Percentiles rank a stretch among this genome's conserved stretches.
Conservation (phyloP, 1,140 invertebrate species). For the Drosophila ficusphila region DNA sequence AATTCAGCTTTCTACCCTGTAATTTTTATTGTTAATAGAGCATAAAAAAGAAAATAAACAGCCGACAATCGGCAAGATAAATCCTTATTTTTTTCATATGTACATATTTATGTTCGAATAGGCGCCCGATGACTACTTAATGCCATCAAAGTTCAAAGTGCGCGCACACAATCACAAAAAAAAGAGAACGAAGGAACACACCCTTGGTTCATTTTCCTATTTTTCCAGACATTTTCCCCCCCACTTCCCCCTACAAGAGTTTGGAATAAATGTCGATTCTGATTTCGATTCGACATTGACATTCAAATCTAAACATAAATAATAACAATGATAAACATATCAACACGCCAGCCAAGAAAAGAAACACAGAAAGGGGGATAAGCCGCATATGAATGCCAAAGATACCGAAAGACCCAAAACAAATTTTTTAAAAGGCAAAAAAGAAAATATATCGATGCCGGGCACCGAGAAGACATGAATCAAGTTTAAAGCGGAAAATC, state of each 20-base stretch:
- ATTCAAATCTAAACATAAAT: constrained; percentile 82
- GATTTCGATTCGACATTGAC: constrained; percentile 68
- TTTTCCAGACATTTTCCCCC: background rate
- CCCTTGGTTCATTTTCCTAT: background rate
- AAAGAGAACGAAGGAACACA: constrained; percentile 39
- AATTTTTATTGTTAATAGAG: constrained; percentile 6
- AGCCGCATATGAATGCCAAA: constrained; percentile 40
- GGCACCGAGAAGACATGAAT: constrained; percentile 29
- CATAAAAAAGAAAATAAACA: constrained; percentile 1
- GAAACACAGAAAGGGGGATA: constrained; percentile 12
- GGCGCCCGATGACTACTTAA: constrained; percentile 67
- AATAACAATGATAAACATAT: constrained; percentile 83
- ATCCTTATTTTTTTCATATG: background rate
- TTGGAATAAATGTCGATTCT: constrained; percentile 32
- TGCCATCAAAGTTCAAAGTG: constrained; percentile 79
- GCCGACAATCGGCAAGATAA: constrained; percentile 28
- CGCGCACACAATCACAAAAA: constrained; percentile 36
- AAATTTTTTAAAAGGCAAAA: background rate
- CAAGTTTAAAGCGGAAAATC: constrained; percentile 29
- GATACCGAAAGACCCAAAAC: constrained; percentile 27
- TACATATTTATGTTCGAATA: background rate
- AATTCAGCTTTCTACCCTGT: too few species aligned
- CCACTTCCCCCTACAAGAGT: background rate
- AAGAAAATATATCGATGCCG: constrained; percentile 37
- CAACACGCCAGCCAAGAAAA: constrained; percentile 54